Conservation (phyloP, 2,113 vertebrate species). For the Oncorhynchus tshawytscha region DNA sequence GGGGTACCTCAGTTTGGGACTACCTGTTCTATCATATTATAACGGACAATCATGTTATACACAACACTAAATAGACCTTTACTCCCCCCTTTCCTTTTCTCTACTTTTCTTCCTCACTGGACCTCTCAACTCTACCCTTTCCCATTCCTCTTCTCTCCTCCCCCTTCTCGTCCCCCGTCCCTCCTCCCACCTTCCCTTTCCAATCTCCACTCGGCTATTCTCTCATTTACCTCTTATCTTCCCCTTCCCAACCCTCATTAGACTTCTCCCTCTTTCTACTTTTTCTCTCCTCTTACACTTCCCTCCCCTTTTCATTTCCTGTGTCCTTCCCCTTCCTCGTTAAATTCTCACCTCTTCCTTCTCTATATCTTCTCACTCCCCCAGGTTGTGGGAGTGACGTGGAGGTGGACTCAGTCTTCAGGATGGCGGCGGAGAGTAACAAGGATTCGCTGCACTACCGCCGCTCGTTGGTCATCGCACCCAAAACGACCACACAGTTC, state of each 20-base stretch:
- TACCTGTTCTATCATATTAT: too few relatives aligned
- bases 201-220: not conserved
- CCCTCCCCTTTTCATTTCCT: not conserved
- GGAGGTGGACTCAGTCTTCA: slow-evolving; percentile 82
- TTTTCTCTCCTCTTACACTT: not conserved
- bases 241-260: not conserved
- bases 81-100: not conserved
- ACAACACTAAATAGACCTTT: slow-evolving; percentile 3
- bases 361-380: not conserved
- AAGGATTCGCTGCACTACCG: slow-evolving; percentile 83
- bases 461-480: slow-evolving; percentile 77
- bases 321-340: not conserved
- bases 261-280: not conserved
- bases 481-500: slow-evolving; percentile 80
- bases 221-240: not conserved
- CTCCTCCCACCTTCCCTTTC: not conserved
- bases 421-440: slow-evolving; percentile 78
- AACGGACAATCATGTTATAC: too few relatives aligned
- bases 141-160: not conserved
- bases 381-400: slow-evolving; percentile 89
- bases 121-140: slow-evolving; percentile 1
- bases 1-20: too few relatives aligned
- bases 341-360: not conserved
- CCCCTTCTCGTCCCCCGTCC: not conserved
- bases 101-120: not conserved